Percentiles rank a stretch among this genome's conserved stretches.
phyloP scores from a whole-genome alignment of 2,113 vertebrate genomes.

The Ictalurus punctatus region DNA sequence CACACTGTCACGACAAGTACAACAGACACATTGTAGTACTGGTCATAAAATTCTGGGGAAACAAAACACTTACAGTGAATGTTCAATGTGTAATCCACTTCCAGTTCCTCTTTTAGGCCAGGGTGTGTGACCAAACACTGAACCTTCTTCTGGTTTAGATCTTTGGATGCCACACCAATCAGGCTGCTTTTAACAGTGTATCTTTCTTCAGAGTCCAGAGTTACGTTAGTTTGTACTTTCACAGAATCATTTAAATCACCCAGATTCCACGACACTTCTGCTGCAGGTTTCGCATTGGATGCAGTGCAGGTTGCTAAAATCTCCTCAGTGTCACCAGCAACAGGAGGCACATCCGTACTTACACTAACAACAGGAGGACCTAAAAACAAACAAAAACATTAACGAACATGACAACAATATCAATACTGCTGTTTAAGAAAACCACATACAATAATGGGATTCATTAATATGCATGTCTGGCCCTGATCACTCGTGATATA shows the following conservation, averaged over 20 bases:
- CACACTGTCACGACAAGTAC: neutral
- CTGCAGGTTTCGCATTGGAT: constrained; percentile 52
- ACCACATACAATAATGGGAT: neutral
- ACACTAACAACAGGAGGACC: constrained; percentile 51
- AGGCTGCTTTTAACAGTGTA: constrained; percentile 54
- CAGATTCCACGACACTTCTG: constrained; percentile 53
- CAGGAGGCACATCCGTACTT: neutral
- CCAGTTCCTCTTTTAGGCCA: neutral
- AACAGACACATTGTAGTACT: neutral
- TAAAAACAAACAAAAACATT: constrained; percentile 38
- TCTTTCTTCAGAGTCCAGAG: constrained; percentile 42
- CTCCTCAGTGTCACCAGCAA: constrained; percentile 39
- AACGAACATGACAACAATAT: neutral
- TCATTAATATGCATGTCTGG: neutral
- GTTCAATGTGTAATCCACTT: constrained; percentile 39
- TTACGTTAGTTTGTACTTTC: neutral
- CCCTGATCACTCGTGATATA: neutral
- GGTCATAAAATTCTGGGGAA: neutral
- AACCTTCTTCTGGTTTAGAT: constrained; percentile 41
- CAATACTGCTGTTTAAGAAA: neutral
- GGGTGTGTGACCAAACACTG: constrained; percentile 54
- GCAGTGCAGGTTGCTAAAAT: constrained; percentile 58
- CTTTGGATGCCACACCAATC: constrained; percentile 48
- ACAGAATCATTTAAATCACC: constrained; percentile 19
- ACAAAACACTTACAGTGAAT: constrained; percentile 54